These are phyloP conservation scores for Junco hyemalis DNA, from an alignment of 2,113 vertebrate species.

Conservation along the genomic window DNA sequence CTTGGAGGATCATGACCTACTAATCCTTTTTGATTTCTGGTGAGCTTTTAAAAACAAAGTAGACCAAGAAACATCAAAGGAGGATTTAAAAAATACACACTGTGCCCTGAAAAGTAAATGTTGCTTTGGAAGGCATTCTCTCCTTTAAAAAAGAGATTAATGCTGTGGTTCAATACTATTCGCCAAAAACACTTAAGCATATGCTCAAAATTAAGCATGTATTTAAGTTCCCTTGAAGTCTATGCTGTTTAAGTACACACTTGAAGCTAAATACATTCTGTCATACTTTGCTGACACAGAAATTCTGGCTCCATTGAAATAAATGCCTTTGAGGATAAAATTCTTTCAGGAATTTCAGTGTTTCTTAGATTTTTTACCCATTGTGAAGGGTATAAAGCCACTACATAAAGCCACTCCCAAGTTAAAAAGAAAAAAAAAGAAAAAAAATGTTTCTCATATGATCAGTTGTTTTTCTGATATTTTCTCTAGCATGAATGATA, in stretches of 20 bases:
- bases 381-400: neutral
- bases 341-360: conserved; percentile 13
- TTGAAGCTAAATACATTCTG: conserved; percentile 51
- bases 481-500: neutral
- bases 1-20: conserved; percentile 60
- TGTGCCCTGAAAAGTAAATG: conserved; percentile 38
- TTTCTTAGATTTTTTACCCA: conserved; percentile 1
- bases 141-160: conserved; percentile 3
- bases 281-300: conserved; percentile 45
- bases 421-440: neutral
- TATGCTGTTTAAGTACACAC: neutral
- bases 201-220: conserved; percentile 32
- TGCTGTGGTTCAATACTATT: neutral
- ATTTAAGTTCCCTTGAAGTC: conserved; percentile 66
- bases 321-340: conserved; percentile 30
- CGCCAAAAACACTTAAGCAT: conserved; percentile 56
- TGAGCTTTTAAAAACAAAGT: conserved; percentile 65
- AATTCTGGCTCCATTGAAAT: conserved; percentile 31
- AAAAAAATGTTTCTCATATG: neutral
- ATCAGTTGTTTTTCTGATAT: neutral
- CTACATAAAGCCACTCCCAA: neutral
- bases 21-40: conserved; percentile 66
- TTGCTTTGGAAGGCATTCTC: conserved; percentile 48
- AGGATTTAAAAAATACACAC: conserved; percentile 53
- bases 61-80: conserved; percentile 56